Percentiles rank a stretch among this genome's conserved stretches.
Evolutionary conservation across 2,797 vertebrate genomes (phyloP).

Genomic region (Sardinella longiceps): DNA sequence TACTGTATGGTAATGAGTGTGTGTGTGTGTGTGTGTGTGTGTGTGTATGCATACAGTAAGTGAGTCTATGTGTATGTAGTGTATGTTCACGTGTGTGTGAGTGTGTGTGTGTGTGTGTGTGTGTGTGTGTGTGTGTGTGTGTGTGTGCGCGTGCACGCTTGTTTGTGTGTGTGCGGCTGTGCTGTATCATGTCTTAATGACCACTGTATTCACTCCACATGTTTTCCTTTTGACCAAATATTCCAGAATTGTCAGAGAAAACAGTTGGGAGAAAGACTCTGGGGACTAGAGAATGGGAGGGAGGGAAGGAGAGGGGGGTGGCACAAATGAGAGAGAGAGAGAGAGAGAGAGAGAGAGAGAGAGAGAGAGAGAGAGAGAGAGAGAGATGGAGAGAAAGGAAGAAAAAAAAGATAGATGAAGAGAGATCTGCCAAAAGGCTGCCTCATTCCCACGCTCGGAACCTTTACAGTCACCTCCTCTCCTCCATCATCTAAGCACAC

Average conservation of each 20-base stretch:
- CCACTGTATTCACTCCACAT: constrained; percentile 68
- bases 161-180: background rate
- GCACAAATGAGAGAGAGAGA: too few species aligned
- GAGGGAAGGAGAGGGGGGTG: background rate
- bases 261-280: constrained; percentile 66
- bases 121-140: background rate
- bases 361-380: background rate
- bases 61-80: background rate
- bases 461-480: constrained; percentile 48
- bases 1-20: too few species aligned
- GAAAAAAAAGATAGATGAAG: constrained; percentile 2
- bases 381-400: constrained; percentile 42
- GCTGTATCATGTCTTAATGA: constrained; percentile 53
- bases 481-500: constrained; percentile 58
- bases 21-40: background rate
- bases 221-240: constrained; percentile 72
- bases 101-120: background rate
- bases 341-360: background rate
- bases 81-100: background rate
- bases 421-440: constrained; percentile 64
- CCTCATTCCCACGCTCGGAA: constrained; percentile 79
- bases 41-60: background rate
- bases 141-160: background rate
- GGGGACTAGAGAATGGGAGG: constrained; percentile 47
- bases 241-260: constrained; percentile 79